Percentiles rank a stretch among this genome's conserved stretches.
These are phyloP conservation scores for Anomalospiza imberbis DNA, from an alignment of 2,797 vertebrate species.

Conservation along the genomic window DNA sequence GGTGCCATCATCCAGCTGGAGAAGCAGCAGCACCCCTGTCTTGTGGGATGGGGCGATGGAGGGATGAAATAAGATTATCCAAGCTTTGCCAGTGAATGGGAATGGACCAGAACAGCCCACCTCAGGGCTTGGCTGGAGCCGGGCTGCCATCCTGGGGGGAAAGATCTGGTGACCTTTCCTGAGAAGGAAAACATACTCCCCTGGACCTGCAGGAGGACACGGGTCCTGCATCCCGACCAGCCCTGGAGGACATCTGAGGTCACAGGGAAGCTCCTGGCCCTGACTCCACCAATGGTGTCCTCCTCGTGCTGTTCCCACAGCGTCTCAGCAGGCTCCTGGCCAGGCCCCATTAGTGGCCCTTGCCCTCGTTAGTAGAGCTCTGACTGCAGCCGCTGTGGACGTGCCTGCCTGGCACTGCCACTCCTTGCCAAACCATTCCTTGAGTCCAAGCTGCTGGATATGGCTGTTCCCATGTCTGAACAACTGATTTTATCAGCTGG, in stretches of 20 bases:
- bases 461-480: background rate
- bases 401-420: background rate
- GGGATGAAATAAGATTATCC: background rate
- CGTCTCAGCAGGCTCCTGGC: background rate
- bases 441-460: background rate
- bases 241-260: background rate
- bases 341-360: background rate
- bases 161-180: background rate
- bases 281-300: rapidly evolving
- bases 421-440: background rate
- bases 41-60: background rate
- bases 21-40: rapidly evolving
- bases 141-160: background rate
- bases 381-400: background rate
- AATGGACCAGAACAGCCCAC: background rate
- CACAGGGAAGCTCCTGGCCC: background rate
- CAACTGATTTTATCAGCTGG: background rate
- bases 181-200: rapidly evolving
- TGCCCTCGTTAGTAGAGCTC: background rate
- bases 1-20: background rate
- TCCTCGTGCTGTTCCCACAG: background rate
- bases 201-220: background rate
- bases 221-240: background rate
- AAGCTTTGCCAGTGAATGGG: background rate
- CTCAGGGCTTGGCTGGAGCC: background rate